Evolutionary conservation across 2,113 vertebrate genomes (phyloP), one percentile per base, ranked within the genome.

Genomic region (Sakesphorus luctuosus): DNA sequence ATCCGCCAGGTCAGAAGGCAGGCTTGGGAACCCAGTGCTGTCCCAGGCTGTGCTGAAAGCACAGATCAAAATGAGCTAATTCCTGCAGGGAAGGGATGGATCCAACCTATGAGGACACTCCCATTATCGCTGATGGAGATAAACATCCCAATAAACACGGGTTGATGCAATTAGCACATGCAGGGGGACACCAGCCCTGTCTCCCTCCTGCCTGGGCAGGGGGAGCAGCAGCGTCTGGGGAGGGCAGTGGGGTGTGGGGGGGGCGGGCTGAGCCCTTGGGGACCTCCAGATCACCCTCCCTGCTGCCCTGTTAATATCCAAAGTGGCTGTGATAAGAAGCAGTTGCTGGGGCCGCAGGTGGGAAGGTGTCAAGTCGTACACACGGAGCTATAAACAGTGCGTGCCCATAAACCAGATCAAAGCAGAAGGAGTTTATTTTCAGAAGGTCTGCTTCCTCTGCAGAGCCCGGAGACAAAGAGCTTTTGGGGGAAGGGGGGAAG

Each of bases 381-480:
- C 72, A 74, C 78, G 49, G 87, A 96, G 96, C 97, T 97, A 96
- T 98, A 98, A 98, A 98, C 98, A 98, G 96, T 96, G 94, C 13
- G 16, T 92, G 89, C 98, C 98, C 97, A 31, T 98, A 98, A 98
- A 98, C 50, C 92, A 96, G 97, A 98, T 98, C 98, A 98, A 98
- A 98, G 98, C 81, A 83, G 11, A 35, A 38, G 17, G 89, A 97
- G 97, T 97, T 97, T 95, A 97, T 97, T 97, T 97, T 89, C 97
- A 96, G 69, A 85, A 95, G 88, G 96, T 89, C 95, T 84, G 91
- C 97, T 98, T 98, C 98, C 98, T 98, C 96, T 18, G 6, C 47
- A 72, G 95, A 50, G 87, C 89, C 94, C 1, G 5, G 79, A 96
- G 96, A 97, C 97, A 97, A 96, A 96, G 93, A 84, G 80, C 80